Conservation (phyloP, 2,888 invertebrate species). For the Desoria tigrina region DNA sequence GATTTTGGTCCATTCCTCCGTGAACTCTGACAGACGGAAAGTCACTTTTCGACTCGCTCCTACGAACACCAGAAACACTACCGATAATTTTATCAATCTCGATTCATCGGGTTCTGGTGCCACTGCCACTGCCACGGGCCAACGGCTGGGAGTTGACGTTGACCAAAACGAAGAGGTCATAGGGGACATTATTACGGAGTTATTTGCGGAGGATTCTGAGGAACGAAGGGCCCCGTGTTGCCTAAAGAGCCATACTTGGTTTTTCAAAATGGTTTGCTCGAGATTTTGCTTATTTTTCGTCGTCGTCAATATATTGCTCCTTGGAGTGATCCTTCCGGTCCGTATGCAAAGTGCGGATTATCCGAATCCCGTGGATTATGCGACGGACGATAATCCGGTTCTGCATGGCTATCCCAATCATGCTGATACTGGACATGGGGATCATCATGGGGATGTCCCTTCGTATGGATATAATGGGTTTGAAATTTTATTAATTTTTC, state of each 20-base stretch:
- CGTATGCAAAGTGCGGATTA: constrained; percentile 2
- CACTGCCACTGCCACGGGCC: too few species aligned
- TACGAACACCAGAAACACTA: too few species aligned
- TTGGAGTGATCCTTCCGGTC: constrained; percentile 10
- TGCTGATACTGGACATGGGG: neutral
- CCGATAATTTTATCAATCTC: neutral
- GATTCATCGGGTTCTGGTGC: neutral
- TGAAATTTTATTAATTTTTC: neutral
- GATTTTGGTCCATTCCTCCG: neutral
- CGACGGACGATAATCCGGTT: neutral
- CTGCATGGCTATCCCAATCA: constrained; percentile 4
- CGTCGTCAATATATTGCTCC: neutral
- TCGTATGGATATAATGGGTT: neutral
- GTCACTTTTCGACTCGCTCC: neutral
- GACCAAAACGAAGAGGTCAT: too few species aligned
- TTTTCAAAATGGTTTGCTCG: constrained; percentile 4
- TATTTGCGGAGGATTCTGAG: too few species aligned
- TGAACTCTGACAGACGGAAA: neutral
- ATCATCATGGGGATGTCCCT: neutral
- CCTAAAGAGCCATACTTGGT: neutral
- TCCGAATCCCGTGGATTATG: neutral
- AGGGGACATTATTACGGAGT: too few species aligned
- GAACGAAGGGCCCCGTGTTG: neutral
- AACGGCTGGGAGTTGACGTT: neutral
- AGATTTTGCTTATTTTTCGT: constrained; percentile 1